Conservation (phyloP, 2,888 invertebrate genomes). For the Uropetala carovei region DNA sequence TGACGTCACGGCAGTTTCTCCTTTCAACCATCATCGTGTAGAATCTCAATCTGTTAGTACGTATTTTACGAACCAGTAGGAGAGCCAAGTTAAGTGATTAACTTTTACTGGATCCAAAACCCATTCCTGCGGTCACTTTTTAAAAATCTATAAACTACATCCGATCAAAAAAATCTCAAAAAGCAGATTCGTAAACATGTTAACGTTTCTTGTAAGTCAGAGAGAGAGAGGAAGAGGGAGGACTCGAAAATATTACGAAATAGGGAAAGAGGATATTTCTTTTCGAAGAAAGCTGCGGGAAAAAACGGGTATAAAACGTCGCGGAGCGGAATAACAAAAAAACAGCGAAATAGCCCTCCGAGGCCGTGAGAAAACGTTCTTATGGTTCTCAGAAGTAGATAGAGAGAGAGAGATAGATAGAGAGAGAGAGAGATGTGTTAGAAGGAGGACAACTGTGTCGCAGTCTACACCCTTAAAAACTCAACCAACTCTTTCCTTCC, state of each 20-base stretch:
- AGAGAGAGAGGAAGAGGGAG: neutral
- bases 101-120: too few relatives aligned
- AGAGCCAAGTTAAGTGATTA: too few relatives aligned
- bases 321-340: conserved; percentile 35
- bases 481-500: neutral
- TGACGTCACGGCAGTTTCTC: too few relatives aligned
- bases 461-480: neutral
- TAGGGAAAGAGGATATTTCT: neutral
- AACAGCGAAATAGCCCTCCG: neutral
- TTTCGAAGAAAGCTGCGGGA: neutral
- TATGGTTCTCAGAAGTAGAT: neutral
- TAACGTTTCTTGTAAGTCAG: neutral
- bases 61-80: too few relatives aligned
- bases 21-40: too few relatives aligned
- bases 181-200: neutral
- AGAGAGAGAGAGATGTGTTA: too few relatives aligned
- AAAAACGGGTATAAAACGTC: conserved; percentile 18
- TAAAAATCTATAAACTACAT: too few relatives aligned
- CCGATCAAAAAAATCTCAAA: neutral
- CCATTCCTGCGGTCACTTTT: too few relatives aligned
- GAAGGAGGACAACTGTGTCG: too few relatives aligned
- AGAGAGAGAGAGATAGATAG: neutral
- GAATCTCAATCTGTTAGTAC: too few relatives aligned
- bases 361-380: conserved; percentile 47
- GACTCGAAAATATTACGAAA: neutral